phyloP scores from a whole-genome alignment of 2,888 invertebrate species.

The Cistogaster globosa region DNA sequence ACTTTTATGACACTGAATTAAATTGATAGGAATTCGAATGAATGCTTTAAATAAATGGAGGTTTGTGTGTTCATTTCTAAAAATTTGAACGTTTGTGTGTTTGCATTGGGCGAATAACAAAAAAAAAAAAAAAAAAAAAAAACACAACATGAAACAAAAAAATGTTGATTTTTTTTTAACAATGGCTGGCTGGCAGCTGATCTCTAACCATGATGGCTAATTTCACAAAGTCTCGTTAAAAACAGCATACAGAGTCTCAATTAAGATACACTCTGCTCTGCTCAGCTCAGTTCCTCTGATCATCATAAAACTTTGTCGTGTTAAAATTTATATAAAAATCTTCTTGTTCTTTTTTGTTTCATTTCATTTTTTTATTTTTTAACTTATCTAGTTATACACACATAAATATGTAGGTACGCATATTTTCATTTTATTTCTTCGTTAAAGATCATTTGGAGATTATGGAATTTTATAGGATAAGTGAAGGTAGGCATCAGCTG shows the following conservation, averaged over 20 bases:
- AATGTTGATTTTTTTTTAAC: conserved; percentile 29
- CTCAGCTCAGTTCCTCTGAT: conserved; percentile 50
- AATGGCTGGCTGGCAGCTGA: conserved; percentile 60
- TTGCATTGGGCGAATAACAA: conserved; percentile 23
- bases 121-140: conserved; percentile 21
- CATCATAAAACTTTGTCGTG: conserved; percentile 67
- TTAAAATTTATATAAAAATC: conserved; percentile 51
- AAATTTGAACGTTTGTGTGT: conserved; percentile 11
- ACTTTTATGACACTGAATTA: conserved; percentile 68
- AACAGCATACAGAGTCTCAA: conserved; percentile 55
- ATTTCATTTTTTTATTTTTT: conserved; percentile 1
- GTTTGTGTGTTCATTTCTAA: conserved; percentile 10
- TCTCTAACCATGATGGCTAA: conserved; percentile 63
- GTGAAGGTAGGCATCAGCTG: conserved; percentile 57
- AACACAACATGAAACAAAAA: conserved; percentile 33
- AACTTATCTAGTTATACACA: conserved; percentile 4
- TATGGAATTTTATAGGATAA: conserved; percentile 53
- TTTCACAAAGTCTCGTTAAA: conserved; percentile 69
- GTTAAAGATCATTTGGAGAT: conserved; percentile 64
- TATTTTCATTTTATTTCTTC: conserved; percentile 25
- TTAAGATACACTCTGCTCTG: conserved; percentile 57
- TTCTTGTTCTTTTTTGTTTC: conserved; percentile 40
- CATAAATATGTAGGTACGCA: neutral
- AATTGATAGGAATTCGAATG: conserved; percentile 71
- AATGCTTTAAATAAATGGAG: conserved; percentile 60